Base-by-base conservation (phyloP, 2,888 invertebrate species). In the Drosophila pegasa region DNA sequence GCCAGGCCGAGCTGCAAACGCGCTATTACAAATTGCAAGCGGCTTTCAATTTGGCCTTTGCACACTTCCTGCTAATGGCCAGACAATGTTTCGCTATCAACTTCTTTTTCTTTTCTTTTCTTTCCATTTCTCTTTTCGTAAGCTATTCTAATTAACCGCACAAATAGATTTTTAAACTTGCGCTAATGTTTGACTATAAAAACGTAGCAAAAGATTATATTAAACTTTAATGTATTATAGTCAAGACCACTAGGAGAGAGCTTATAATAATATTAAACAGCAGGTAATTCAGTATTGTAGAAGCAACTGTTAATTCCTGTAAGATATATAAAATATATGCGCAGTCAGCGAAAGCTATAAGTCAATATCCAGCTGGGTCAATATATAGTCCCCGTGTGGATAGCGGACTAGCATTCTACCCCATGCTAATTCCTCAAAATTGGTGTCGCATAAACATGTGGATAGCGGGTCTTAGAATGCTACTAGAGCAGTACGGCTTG, bases 21-120 rank as follows among this genome's bases (percentile, higher is more conserved):
- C 63, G 63, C 56, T 72, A 60, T 73, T 65, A 78, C 78, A 75
- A 78, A 78, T 78, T 77, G 76, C 71, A 57, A 62, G 31, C 40
- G 27, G 62, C 78, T 62, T 37, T 57, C 70, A 65, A 78, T 62
- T 76, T 70, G 58, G 75, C 41, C 60, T 70, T 58, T 71, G 35
- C 40, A 40, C 59, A 60, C 54, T 75, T 71, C 61, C 60, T 60
- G 41, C 69, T 58, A 47, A 55, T 20, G 16, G 40, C 35, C 45
- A 50, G 54, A 48, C 69, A 61, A n/a, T 56, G 45, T 37, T n/a
- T 54, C 20, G 33, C 41, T n/a, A 2, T 14, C 18, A 14, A 40
- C 31, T 27, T 10, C 1, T 33, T 25, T 37, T 57, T 22, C 12
- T 18, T 29, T 29, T 43, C n/a, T n/a, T n/a, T 27, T 10, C 1